Evolutionary conservation across 2,888 invertebrate species (phyloP), one percentile per base, ranked within the genome.

Genomic region (Selenia dentaria): DNA sequence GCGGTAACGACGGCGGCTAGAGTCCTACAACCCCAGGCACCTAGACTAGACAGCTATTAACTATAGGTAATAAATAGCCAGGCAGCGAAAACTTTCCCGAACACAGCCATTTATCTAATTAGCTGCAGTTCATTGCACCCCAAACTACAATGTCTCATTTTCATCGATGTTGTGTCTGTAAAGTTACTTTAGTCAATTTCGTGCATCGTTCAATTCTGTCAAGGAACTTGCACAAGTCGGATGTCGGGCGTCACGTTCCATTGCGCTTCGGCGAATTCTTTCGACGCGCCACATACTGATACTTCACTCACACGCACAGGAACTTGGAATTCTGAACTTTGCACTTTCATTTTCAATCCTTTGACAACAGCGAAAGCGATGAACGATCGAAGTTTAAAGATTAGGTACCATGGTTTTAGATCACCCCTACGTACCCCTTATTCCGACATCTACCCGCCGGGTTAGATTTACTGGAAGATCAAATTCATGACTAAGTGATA

Each of bases 181-280:
- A 37, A 16, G 22, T 45, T 18, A 32, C 12, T 34, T 32, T 35
- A 36, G 36, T 20, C 29, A 39, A 32, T 53, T 54, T 41, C 22
- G 40, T 51, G 34, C 43, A 40, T 35, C 64, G 52, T 69, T 64
- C 65, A 65, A 59, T 54, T 61, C 59, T 56, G 68, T 62, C 55
- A 54, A 66, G 75, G 76, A 74, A 75, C 71, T 83, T 83, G 72
- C 74, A 57, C 65, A 80, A 80, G 63, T 70, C 69, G 72, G 75
- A 74, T 73, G 70, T 70, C 68, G 63, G 64, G 71, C 73, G 79
- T 79, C 74, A 82, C 79, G 75, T 73, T 70, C 65, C 75, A 77
- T 37, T 75, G 76, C 74, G 62, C 74, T 81, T 80, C 78, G 65
- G 64, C 74, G 80, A 82, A 83, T 77, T 70, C 64, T 67, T 59